phyloP scores from a whole-genome alignment of 2,888 invertebrate species.

The Cryptophagus acutangulus region DNA sequence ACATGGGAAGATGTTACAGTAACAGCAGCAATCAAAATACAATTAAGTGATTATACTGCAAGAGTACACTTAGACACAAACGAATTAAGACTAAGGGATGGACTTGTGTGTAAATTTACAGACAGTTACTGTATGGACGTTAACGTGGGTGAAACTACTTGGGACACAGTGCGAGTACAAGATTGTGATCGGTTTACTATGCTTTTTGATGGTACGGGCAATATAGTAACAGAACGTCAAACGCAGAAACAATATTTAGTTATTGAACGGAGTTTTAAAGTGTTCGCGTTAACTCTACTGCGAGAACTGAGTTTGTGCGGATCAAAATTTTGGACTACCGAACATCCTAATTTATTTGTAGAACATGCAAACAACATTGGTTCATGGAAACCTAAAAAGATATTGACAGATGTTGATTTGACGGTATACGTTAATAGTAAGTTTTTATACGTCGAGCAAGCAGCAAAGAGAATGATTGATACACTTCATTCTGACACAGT shows the following conservation, averaged over 20 bases:
- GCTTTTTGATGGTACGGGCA: conserved; percentile 14
- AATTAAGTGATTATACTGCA: conserved; percentile 14
- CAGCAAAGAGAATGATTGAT: conserved; percentile 21
- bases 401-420: conserved; percentile 11
- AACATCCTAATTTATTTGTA: neutral
- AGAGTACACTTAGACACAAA: no score
- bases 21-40: conserved; percentile 14
- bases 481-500: conserved; percentile 26
- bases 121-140: no score
- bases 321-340: conserved; percentile 5
- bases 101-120: no score
- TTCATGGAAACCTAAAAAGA: neutral
- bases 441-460: no score
- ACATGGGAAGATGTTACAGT: conserved; percentile 18
- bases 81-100: no score
- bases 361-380: neutral
- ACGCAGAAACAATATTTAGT: conserved; percentile 10
- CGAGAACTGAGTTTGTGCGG: conserved; percentile 4
- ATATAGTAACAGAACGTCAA: conserved; percentile 4
- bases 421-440: conserved; percentile 19
- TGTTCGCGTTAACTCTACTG: conserved; percentile 15
- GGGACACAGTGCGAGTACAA: conserved; percentile 5
- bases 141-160: conserved; percentile 14
- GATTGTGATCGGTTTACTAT: conserved; percentile 1
- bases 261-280: conserved; percentile 11